Conservation (phyloP, 1,140 invertebrate genomes). For the Eciton burchellii region DNA sequence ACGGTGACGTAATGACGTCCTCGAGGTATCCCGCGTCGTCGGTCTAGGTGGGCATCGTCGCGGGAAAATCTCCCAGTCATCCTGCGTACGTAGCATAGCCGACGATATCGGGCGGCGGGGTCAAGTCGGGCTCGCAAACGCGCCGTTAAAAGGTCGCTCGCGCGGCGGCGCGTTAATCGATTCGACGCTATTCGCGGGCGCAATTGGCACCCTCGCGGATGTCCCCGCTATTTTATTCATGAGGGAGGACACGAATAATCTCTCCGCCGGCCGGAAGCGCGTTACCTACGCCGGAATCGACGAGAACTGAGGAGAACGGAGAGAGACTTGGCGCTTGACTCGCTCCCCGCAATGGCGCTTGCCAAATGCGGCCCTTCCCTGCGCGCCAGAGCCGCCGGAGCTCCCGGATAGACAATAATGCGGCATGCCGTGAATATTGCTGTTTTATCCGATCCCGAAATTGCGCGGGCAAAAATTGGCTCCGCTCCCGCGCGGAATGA, state of each 20-base stretch:
- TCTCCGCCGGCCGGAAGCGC: slow-evolving; percentile 14
- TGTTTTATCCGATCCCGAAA: slow-evolving; percentile 49
- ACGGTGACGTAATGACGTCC: slow-evolving; percentile 50
- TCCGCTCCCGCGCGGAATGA: slow-evolving; percentile 28
- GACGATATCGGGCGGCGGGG: slow-evolving; percentile 2
- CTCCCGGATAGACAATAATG: slow-evolving; percentile 45
- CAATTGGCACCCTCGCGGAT: slow-evolving; percentile 40
- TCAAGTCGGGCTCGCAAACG: slow-evolving; percentile 35
- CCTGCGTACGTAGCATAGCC: neutral
- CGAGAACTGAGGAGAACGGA: slow-evolving; percentile 1
- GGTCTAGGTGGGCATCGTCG: slow-evolving; percentile 13
- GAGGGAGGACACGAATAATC: slow-evolving; percentile 53
- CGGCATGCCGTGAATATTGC: slow-evolving; percentile 47
- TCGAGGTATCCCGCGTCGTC: slow-evolving; percentile 32
- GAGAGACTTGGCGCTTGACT: neutral
- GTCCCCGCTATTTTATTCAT: slow-evolving; percentile 43
- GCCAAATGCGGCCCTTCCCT: slow-evolving; percentile 43
- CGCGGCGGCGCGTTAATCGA: slow-evolving; percentile 40
- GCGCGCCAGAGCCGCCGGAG: neutral
- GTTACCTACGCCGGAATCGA: slow-evolving; percentile 35
- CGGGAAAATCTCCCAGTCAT: neutral
- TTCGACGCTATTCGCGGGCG: slow-evolving; percentile 54
- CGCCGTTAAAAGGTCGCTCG: slow-evolving; percentile 43
- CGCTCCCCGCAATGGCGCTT: slow-evolving; percentile 35
- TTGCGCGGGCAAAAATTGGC: slow-evolving; percentile 47